Base-by-base conservation (phyloP, 1,140 invertebrate genomes). In the Ceratina calcarata region DNA sequence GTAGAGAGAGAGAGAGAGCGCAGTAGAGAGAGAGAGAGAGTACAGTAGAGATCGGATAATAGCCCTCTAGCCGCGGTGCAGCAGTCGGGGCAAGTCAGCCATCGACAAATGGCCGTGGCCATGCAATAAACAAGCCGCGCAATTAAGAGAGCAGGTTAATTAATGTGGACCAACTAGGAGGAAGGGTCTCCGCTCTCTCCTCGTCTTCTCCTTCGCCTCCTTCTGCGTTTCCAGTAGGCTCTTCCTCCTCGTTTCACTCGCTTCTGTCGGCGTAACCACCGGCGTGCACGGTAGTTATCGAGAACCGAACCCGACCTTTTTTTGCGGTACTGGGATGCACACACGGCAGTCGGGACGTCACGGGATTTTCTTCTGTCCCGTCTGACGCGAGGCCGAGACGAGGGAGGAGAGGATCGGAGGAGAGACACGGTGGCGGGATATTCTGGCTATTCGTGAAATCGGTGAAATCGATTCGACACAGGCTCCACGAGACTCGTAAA, bases 91-190 rank as follows among this genome's bases (percentile, higher is more conserved):
- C 57, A 73, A 67, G 80, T 61, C 80, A 80, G 74, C 71, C 83
- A 83, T 86, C 86, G 88, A 89, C 87, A 88, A 89, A 89, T 89
- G 88, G 84, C 81, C 82, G 81, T 87, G 82, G 87, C 88, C 82
- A 85, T 86, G 86, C 86, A 86, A 88, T 89, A 89, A 89, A 88
- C 87, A 89, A 88, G 88, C 84, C 82, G 85, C 86, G 87, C 88
- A 88, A 89, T 89, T 89, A 89, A 88, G 86, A 86, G 87, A 89
- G 87, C 88, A 85, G 87, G 86, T 89, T 88, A 89, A 89, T 89
- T 89, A 89, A 89, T 88, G 88, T 89, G 86, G 87, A 87, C 86
- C 86, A 86, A 89, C 84, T 88, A 86, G 85, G 78, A 86, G 83
- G 76, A 78, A 83, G 79, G 78, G 66, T n/a, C 27, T 20, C 65